Percentiles rank a stretch among this genome's conserved stretches.
Evolutionary conservation across 2,113 vertebrate genomes (phyloP).

Genomic region (Vidua chalybeata): DNA sequence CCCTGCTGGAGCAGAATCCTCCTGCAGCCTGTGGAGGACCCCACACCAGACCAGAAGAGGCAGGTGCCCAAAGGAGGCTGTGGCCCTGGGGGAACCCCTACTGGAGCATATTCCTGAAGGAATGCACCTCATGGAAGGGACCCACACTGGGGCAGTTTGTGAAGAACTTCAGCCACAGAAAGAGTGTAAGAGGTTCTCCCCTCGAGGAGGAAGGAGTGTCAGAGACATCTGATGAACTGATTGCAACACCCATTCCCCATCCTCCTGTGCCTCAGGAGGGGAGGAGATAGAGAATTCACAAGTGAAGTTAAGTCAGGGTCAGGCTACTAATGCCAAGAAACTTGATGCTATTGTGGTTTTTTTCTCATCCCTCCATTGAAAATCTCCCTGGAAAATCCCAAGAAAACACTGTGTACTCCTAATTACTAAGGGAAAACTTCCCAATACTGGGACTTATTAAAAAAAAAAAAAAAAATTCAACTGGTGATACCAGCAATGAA

Average conservation of each 20-base stretch:
- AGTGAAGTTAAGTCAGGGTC: not conserved
- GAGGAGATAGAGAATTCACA: not conserved
- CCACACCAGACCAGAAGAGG: not conserved
- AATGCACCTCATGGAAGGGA: no score
- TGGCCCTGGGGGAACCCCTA: not conserved
- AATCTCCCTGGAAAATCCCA: not conserved
- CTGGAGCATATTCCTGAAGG: not conserved
- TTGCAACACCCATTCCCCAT: not conserved
- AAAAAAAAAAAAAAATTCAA: no score
- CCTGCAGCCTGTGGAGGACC: not conserved
- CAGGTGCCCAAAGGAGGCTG: fast-evolving
- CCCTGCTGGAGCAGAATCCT: not conserved
- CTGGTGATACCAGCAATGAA: not conserved
- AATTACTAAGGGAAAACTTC: not conserved
- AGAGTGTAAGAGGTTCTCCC: not conserved
- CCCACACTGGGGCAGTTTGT: not conserved
- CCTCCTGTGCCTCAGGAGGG: not conserved
- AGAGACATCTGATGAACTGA: not conserved
- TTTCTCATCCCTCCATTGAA: fast-evolving
- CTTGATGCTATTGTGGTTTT: not conserved
- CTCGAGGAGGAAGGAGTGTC: no score
- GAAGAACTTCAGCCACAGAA: not conserved
- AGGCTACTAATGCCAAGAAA: not conserved
- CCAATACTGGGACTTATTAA: not conserved
- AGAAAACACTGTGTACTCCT: not conserved